A percentile compares a stretch with the other conserved stretches of the same genome.
phyloP scores from a whole-genome alignment of 2,888 invertebrate species.

The Pediacus dermestoides region DNA sequence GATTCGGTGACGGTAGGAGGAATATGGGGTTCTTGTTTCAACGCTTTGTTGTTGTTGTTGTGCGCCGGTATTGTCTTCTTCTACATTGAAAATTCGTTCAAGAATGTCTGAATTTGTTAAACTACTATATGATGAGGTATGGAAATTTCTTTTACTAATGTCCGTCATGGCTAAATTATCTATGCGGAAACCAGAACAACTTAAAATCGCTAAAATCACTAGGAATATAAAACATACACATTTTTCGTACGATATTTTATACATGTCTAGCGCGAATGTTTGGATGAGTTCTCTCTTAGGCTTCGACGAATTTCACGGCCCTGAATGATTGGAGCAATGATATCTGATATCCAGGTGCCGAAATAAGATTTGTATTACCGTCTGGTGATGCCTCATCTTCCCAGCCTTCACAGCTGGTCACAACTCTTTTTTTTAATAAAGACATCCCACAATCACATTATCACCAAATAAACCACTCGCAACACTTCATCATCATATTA shows the following conservation, averaged over 20 bases:
- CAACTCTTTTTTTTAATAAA: constrained; percentile 22
- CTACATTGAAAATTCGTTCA: constrained; percentile 24
- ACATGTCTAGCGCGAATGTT: constrained; percentile 43
- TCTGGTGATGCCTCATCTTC: constrained; percentile 43
- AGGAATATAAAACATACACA: constrained; percentile 50
- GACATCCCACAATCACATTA: constrained; percentile 28
- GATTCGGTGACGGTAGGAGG: constrained; percentile 27
- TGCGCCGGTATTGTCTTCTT: constrained; percentile 7
- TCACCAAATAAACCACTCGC: constrained; percentile 19
- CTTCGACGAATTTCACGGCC: constrained; percentile 34
- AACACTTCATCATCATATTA: constrained; percentile 8
- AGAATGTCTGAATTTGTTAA: constrained; percentile 29
- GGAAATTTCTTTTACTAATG: constrained; percentile 40
- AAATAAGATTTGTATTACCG: constrained; percentile 33
- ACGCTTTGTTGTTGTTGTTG: too few species aligned
- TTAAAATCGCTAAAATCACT: constrained; percentile 48
- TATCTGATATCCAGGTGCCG: constrained; percentile 43
- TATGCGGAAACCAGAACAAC: constrained; percentile 51
- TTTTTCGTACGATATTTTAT: constrained; percentile 49
- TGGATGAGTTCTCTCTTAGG: constrained; percentile 13
- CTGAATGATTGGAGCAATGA: constrained; percentile 34
- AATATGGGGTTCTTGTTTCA: too few species aligned
- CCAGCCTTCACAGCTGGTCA: constrained; percentile 33
- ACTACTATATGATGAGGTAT: constrained; percentile 30
- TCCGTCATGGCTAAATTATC: constrained; percentile 46